Evolutionary conservation across 2,797 vertebrate species (phyloP), one percentile per base, ranked within the genome.

Genomic region (Pseudomugil gertrudae): DNA sequence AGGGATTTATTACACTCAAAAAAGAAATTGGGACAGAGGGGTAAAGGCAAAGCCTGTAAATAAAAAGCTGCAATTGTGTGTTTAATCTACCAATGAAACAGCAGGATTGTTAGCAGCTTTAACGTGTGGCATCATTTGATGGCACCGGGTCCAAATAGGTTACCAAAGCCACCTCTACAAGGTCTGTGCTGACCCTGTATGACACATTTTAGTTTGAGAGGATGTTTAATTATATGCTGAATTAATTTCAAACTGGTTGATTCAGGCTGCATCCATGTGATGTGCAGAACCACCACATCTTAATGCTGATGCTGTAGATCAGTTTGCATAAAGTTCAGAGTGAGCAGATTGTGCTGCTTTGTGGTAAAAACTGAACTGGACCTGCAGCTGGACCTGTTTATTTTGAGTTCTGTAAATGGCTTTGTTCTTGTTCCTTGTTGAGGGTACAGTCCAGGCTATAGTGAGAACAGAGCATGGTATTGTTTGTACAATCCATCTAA

Each of bases 401-500:
- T 54, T 43, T 0, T 61, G 43, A 3, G 9, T 29, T 61, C 52
- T 54, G 19, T 56, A 19, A 55, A 51, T 36, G 27, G 3, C 17
- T 55, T 66, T 48, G 26, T 40, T 30, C 21, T 19, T 21, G 33
- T 47, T 14, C 23, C 48, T 47, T 40, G 66, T 63, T 78, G 67
- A 47, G 66, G 58, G 70, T 27, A 9, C 30, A 57, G 75, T 74
- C 83, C 63, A 75, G 74, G 57, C 57, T 40, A 9, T 2, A 79
- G 24, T 43, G 53, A 73, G 66, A 79, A 90, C 88, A 93, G 60
- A 89, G 76, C 26, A 38, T 0, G 13, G 73, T 84, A 87, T 91
- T 94, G 93, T 94, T 87, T 63, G 60, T 26, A 26, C 77, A 86
- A 89, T 91, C 83, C 84, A 54, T 79, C 83, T 85, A 84, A 85